These are phyloP conservation scores for Drosophila aff. DNA, from an alignment of 1,140 invertebrate species.

Conservation along the genomic window DNA sequence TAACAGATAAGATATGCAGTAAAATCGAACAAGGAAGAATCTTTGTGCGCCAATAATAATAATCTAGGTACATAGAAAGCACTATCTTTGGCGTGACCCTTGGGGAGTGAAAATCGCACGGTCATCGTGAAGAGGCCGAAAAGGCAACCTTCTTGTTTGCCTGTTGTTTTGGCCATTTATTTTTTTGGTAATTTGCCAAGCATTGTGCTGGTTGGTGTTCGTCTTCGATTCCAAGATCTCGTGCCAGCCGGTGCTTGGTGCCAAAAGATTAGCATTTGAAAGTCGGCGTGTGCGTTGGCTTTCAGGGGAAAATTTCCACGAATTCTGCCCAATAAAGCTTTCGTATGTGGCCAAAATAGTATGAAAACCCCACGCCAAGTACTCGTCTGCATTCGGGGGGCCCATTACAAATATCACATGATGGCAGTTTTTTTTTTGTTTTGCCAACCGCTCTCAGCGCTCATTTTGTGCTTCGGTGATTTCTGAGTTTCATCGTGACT, in stretches of 20 bases:
- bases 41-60: slow-evolving; percentile 15
- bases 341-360: slow-evolving; percentile 32
- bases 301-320: slow-evolving; percentile 66
- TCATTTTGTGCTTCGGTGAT: slow-evolving; percentile 46
- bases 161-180: slow-evolving; percentile 24
- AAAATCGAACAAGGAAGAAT: slow-evolving; percentile 30
- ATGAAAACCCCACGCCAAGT: slow-evolving; percentile 7
- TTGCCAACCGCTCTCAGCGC: slow-evolving; percentile 29
- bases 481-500: slow-evolving; percentile 72
- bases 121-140: slow-evolving; percentile 45
- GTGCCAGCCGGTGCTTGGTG: slow-evolving; percentile 62
- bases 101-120: slow-evolving; percentile 31
- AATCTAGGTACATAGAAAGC: neutral
- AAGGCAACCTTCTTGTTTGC: slow-evolving; percentile 2
- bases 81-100: slow-evolving; percentile 2
- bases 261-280: slow-evolving; percentile 52
- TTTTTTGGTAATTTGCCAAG: slow-evolving; percentile 28
- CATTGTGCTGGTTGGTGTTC: slow-evolving; percentile 13
- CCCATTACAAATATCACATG: slow-evolving; percentile 71
- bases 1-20: slow-evolving; percentile 18
- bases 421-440: slow-evolving; percentile 25
- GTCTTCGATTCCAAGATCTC: slow-evolving; percentile 55
- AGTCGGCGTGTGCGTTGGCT: slow-evolving; percentile 18
- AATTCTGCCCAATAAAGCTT: slow-evolving; percentile 54
- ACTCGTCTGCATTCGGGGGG: slow-evolving; percentile 9